Percentiles rank a stretch among this genome's conserved stretches.
Conservation (phyloP, 64 coral and sea anemone species). For the Stylophora pistillata region DNA sequence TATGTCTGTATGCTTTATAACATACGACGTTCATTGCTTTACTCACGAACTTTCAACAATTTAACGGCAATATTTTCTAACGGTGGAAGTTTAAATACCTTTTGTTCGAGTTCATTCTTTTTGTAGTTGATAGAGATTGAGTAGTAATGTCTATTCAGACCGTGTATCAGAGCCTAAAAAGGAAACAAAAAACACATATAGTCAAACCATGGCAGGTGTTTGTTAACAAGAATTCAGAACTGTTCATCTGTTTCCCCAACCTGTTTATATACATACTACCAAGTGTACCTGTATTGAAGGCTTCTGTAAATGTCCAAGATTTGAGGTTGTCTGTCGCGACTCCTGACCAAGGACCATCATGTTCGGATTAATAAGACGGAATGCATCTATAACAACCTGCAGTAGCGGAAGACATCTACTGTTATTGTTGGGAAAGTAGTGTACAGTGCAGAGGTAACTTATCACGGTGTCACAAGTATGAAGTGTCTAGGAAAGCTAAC, state of each 20-base stretch:
- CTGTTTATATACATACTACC: too few species aligned
- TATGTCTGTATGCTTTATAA: too few species aligned
- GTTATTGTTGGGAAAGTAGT: neutral
- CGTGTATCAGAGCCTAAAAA: conserved; percentile 71
- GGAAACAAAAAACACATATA: neutral
- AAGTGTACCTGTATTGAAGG: conserved; percentile 91
- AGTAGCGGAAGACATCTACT: neutral
- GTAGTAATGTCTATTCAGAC: conserved; percentile 88
- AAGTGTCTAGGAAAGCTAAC: too few species aligned
- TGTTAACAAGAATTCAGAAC: neutral
- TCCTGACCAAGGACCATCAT: conserved; percentile 99
- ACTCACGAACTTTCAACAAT: too few species aligned
- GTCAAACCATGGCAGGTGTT: neutral
- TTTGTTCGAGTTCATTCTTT: conserved; percentile 97
- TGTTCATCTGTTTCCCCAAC: neutral
- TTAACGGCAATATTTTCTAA: neutral
- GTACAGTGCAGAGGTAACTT: neutral
- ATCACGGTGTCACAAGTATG: too few species aligned
- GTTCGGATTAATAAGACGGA: conserved; percentile 97
- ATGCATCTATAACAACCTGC: conserved; percentile 98
- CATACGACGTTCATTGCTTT: too few species aligned
- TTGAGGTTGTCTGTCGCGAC: conserved; percentile 96
- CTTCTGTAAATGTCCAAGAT: conserved; percentile 98
- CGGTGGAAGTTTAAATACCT: conserved; percentile 35
- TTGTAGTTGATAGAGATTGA: conserved; percentile 98